Conservation (phyloP, 2,797 vertebrate genomes). For the Catostomus latipinnis region DNA sequence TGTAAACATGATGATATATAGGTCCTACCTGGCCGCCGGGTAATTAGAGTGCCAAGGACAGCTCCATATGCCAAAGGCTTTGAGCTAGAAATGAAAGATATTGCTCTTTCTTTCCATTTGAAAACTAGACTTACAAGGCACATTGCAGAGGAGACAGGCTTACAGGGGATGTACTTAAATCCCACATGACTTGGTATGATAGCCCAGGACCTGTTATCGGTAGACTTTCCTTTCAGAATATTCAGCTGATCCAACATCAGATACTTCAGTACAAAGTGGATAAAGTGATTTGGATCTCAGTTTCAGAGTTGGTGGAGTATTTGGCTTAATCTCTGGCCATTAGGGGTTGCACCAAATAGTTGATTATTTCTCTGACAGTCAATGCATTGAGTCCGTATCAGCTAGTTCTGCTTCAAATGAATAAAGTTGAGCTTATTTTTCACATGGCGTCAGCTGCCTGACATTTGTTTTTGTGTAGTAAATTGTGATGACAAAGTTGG, state of each 20-base stretch:
- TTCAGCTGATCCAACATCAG: conserved; percentile 41
- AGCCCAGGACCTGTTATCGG: not conserved
- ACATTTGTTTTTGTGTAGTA: too few relatives aligned
- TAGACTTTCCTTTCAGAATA: conserved; percentile 10
- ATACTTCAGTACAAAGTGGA: conserved; percentile 41
- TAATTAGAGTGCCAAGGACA: conserved; percentile 60
- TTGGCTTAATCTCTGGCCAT: not conserved
- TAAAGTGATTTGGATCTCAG: conserved; percentile 31
- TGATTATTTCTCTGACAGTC: too few relatives aligned
- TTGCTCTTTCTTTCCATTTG: not conserved
- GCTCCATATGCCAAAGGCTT: conserved; percentile 42
- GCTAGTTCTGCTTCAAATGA: too few relatives aligned
- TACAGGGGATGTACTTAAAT: not conserved
- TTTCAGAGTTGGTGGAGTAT: not conserved
- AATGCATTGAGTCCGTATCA: too few relatives aligned
- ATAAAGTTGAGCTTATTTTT: too few relatives aligned
- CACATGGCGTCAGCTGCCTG: too few relatives aligned
- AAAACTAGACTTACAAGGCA: not conserved
- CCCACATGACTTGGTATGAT: conserved; percentile 5
- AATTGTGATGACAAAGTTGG: too few relatives aligned
- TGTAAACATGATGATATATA: conserved; percentile 57
- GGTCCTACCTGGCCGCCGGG: conserved; percentile 43
- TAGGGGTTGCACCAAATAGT: too few relatives aligned
- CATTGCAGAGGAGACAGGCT: not conserved
- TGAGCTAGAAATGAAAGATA: conserved; percentile 26